phyloP scores from a whole-genome alignment of 2,797 vertebrate genomes.

The Staurois parvus region DNA sequence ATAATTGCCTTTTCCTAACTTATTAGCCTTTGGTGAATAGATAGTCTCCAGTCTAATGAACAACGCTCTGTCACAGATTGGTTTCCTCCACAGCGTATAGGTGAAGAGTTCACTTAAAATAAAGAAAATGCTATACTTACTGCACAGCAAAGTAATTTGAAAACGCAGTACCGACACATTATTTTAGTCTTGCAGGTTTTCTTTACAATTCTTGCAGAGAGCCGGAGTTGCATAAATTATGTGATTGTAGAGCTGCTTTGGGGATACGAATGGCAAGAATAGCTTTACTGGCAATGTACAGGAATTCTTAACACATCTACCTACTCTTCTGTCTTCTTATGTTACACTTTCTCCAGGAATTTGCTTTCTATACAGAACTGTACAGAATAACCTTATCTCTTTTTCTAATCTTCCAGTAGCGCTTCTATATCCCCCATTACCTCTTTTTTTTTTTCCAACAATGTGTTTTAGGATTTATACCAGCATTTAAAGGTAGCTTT shows the following conservation, averaged over 20 bases:
- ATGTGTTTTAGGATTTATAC: conserved; percentile 52
- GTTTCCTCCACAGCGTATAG: background rate
- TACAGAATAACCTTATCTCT: conserved; percentile 2
- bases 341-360: conserved; percentile 6
- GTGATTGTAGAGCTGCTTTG: conserved; percentile 31
- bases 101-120: conserved; percentile 8
- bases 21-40: background rate
- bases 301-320: conserved; percentile 27
- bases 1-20: background rate
- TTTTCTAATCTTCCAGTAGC: conserved; percentile 27
- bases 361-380: conserved; percentile 11
- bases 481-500: conserved; percentile 50
- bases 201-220: conserved; percentile 23
- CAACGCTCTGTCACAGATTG: background rate
- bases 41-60: background rate
- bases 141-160: background rate
- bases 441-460: conserved; percentile 48
- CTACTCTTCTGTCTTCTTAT: conserved; percentile 22
- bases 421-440: conserved; percentile 34
- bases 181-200: conserved; percentile 25
- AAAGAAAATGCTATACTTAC: conserved; percentile 6
- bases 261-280: conserved; percentile 39
- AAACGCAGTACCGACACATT: background rate
- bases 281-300: conserved; percentile 32
- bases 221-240: conserved; percentile 30